phyloP scores from a whole-genome alignment of 2,797 vertebrate genomes.

The Rhinichthys osculus region DNA sequence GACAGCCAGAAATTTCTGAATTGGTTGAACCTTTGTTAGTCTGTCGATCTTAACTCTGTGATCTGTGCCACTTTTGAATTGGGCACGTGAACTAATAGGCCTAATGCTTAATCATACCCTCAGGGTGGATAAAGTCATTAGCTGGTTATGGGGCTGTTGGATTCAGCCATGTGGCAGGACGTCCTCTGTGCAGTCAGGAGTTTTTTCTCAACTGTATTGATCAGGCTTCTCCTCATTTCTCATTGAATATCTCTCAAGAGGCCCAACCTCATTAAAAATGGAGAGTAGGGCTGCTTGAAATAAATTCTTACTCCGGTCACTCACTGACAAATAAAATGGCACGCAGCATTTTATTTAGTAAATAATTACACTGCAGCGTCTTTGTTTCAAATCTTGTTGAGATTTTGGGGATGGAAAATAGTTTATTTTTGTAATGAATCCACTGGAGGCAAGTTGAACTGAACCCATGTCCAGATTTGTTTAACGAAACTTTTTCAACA shows the following conservation, averaged over 20 bases:
- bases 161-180: background rate
- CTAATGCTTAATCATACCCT: background rate
- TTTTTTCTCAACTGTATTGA: constrained; percentile 1
- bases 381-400: background rate
- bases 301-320: background rate
- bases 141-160: background rate
- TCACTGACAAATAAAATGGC: background rate
- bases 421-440: background rate
- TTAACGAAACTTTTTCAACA: background rate
- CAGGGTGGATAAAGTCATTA: background rate
- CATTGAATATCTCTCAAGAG: constrained; percentile 20
- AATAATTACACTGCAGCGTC: background rate
- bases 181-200: constrained; percentile 1
- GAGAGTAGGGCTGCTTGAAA: constrained; percentile 9
- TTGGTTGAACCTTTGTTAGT: background rate
- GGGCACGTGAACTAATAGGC: background rate
- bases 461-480: background rate
- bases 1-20: background rate
- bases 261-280: constrained; percentile 21
- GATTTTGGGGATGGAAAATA: background rate
- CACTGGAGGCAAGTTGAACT: background rate
- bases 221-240: constrained; percentile 4
- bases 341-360: background rate
- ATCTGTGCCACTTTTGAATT: background rate
- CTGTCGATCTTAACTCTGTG: background rate